Conservation (phyloP, 2,113 vertebrate genomes). For the Athene noctua region DNA sequence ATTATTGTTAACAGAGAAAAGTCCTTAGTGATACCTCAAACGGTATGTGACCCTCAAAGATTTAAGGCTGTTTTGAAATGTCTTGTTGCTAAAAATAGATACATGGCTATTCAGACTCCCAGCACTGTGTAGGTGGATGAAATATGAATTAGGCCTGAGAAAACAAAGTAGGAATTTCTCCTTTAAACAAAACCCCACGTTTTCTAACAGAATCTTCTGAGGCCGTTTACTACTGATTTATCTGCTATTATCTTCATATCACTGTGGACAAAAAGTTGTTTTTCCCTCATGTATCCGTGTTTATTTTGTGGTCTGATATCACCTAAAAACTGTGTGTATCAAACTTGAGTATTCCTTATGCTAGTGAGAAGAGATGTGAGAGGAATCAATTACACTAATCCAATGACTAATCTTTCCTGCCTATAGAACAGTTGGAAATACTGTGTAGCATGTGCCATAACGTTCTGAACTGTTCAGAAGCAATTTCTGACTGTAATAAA, state of each 20-base stretch:
- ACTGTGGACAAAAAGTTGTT: not conserved
- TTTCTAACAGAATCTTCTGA: not conserved
- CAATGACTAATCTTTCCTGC: not conserved
- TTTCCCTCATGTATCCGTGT: not conserved
- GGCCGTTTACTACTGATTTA: not conserved
- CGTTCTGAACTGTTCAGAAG: not conserved
- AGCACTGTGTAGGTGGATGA: slow-evolving; percentile 45
- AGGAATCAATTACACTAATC: not conserved
- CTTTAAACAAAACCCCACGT: not conserved
- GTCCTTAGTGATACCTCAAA: not conserved
- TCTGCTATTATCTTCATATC: not conserved
- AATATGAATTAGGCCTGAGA: slow-evolving; percentile 28
- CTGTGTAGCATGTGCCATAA: not conserved
- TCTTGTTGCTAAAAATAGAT: slow-evolving; percentile 49
- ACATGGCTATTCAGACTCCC: not conserved
- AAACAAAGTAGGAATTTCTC: slow-evolving; percentile 54
- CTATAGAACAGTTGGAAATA: not conserved
- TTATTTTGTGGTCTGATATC: not conserved
- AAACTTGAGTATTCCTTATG: not conserved
- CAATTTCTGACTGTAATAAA: not conserved
- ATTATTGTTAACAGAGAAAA: not conserved
- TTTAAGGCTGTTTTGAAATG: slow-evolving; percentile 35
- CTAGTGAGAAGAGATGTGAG: not conserved
- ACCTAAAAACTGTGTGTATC: not conserved
- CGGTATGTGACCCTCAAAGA: not conserved